Conservation (phyloP, 2,888 invertebrate genomes). For the Endotricha flammealis region DNA sequence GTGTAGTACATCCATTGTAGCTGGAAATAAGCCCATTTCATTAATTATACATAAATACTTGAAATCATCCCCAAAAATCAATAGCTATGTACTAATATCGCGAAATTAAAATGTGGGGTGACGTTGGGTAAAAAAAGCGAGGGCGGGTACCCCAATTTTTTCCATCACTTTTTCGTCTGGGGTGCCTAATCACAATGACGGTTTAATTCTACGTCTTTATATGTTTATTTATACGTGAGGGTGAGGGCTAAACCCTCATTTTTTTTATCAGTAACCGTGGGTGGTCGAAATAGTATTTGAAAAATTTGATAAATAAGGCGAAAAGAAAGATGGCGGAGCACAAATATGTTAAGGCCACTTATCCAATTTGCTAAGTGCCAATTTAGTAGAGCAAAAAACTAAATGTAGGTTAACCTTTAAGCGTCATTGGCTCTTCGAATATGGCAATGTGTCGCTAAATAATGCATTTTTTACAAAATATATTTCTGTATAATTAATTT, state of each 20-base stretch:
- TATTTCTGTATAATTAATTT: too few relatives aligned
- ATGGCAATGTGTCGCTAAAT: too few relatives aligned
- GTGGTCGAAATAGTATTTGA: background rate
- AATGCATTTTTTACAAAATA: too few relatives aligned
- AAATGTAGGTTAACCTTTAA: too few relatives aligned
- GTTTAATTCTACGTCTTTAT: conserved; percentile 48
- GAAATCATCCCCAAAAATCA: conserved; percentile 43
- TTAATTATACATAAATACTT: conserved; percentile 16
- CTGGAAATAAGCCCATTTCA: too few relatives aligned
- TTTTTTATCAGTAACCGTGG: conserved; percentile 14
- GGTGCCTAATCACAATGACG: conserved; percentile 43
- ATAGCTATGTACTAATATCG: conserved; percentile 59
- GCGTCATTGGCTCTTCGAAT: too few relatives aligned
- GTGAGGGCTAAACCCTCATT: conserved; percentile 23
- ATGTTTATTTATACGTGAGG: conserved; percentile 47
- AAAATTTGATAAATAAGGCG: background rate
- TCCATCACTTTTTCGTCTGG: conserved; percentile 32
- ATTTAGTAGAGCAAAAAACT: too few relatives aligned
- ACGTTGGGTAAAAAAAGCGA: conserved; percentile 40
- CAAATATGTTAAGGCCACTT: too few relatives aligned
- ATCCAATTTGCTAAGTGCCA: too few relatives aligned
- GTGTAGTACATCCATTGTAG: too few relatives aligned
- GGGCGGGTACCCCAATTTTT: conserved; percentile 52
- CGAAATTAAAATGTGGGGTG: conserved; percentile 51
- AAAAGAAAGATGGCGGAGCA: too few relatives aligned